Percentiles rank a stretch among this genome's conserved stretches.
phyloP scores from a whole-genome alignment of 2,113 vertebrate genomes.

The Fulmarus glacialis region DNA sequence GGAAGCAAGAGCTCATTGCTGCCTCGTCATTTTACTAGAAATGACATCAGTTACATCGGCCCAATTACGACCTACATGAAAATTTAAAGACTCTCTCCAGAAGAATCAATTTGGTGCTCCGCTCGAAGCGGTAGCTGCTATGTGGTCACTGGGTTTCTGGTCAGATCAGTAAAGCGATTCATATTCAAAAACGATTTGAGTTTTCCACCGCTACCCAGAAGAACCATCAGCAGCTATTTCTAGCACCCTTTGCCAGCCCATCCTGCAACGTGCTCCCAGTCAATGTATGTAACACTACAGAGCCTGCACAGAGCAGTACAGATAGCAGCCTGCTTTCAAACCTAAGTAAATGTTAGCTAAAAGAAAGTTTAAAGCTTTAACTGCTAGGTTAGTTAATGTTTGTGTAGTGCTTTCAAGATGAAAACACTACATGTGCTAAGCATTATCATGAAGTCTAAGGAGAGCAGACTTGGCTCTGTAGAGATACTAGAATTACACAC shows the following conservation, averaged over 20 bases:
- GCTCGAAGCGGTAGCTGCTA: fast-evolving
- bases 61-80: not conserved
- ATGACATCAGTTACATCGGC: not conserved
- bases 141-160: not conserved
- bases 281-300: fast-evolving
- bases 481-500: slow-evolving; percentile 27
- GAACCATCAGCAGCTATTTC: not conserved
- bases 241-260: not conserved
- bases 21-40: not conserved
- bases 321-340: not conserved
- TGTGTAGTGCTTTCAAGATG: not conserved
- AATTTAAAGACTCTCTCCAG: not conserved
- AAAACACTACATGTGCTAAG: not conserved
- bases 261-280: fast-evolving
- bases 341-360: not conserved
- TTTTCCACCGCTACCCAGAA: not conserved
- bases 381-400: not conserved
- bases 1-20: not conserved
- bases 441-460: slow-evolving; percentile 23
- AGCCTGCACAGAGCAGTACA: not conserved
- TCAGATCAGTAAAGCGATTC: not conserved
- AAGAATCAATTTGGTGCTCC: fast-evolving
- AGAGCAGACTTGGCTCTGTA: slow-evolving; percentile 43
- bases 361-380: not conserved
- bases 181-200: not conserved